Evolutionary conservation across 2,888 invertebrate genomes (phyloP), one percentile per base, ranked within the genome.

Genomic region (Eristalinus aeneus): DNA sequence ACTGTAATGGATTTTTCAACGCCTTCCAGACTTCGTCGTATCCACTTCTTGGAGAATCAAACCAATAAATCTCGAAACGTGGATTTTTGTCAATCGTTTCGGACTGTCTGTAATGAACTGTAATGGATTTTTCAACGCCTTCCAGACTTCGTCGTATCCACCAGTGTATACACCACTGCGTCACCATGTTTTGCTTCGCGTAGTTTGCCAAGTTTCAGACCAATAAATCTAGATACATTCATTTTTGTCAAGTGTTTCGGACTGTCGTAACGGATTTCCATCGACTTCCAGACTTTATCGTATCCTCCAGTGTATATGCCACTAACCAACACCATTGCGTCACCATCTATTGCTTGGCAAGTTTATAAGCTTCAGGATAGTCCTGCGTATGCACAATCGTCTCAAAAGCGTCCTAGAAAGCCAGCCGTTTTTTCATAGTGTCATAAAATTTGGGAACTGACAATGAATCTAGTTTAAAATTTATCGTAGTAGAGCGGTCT

Each of bases 171-270:
- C 5, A 36, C 34, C 39, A 34, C 2, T n/a, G 76, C 27, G 27
- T 27, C 27, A 46, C 16, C 63, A 16, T 61, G 20, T 12, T 64
- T 54, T 39, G 73, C 67, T 46, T 72, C 10, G 56, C 61, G n/a
- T n/a, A 0, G 53, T 63, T 8, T 22, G 53, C 1, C n/a, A n/a
- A n/a, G 23, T 20, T 60, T 12, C 9, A 64, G 8, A 11, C 36
- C 58, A 27, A 75, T 34, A 12, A 80, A 81, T 12, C 81, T 11
- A 1, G 69, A 23, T 2, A 82, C 72, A 60, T 76, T 76, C 0
- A 76, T 82, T 6, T 82, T 76, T 9, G 74, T 63, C 63, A 80
- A 61, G 16, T 69, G 74, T 11, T 34, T 61, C 31, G 73, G 73
- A 11, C 56, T 81, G 23, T 67, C 75, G 12, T 68, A 60, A 8